Percentiles rank a stretch among this genome's conserved stretches.
Conservation (phyloP, 2,888 invertebrate species). For the Bombylius discolor region DNA sequence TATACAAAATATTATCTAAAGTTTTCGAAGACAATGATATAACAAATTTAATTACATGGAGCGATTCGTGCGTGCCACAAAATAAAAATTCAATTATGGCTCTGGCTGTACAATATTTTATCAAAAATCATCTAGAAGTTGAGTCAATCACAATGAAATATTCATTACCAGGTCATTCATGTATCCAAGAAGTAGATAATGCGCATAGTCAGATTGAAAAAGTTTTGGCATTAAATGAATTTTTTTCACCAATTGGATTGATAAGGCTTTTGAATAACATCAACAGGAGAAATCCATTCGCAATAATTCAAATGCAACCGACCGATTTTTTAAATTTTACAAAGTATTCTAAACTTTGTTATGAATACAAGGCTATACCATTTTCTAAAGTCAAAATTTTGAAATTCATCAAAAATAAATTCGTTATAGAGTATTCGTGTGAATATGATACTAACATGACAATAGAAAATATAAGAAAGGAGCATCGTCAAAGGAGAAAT, state of each 20-base stretch:
- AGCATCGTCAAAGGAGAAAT: too few species aligned
- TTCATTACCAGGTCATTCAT: conserved; percentile 6
- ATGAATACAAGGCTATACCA: conserved; percentile 1
- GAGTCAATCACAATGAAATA: conserved; percentile 7
- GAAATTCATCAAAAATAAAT: neutral
- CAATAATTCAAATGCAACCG: conserved; percentile 4
- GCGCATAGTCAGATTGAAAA: conserved; percentile 38
- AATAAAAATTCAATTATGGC: conserved; percentile 9
- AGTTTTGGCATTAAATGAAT: conserved; percentile 4
- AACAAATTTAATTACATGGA: conserved; percentile 2
- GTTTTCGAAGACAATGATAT: conserved; percentile 2
- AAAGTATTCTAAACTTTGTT: conserved; percentile 4
- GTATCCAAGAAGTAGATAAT: conserved; percentile 3
- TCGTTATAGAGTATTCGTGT: neutral
- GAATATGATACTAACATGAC: too few species aligned
- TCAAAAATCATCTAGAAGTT: conserved; percentile 4
- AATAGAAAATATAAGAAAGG: too few species aligned
- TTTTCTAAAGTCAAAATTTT: conserved; percentile 2
- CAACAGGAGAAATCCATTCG: neutral
- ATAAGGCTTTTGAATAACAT: conserved; percentile 3
- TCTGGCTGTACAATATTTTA: conserved; percentile 3
- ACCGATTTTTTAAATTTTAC: conserved; percentile 2
- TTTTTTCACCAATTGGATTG: conserved; percentile 6
- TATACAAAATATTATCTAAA: conserved; percentile 1
- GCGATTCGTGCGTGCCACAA: conserved; percentile 3